These are phyloP conservation scores for Varanus salvator DNA, from an alignment of 2,113 vertebrate species.

Conservation along the genomic window DNA sequence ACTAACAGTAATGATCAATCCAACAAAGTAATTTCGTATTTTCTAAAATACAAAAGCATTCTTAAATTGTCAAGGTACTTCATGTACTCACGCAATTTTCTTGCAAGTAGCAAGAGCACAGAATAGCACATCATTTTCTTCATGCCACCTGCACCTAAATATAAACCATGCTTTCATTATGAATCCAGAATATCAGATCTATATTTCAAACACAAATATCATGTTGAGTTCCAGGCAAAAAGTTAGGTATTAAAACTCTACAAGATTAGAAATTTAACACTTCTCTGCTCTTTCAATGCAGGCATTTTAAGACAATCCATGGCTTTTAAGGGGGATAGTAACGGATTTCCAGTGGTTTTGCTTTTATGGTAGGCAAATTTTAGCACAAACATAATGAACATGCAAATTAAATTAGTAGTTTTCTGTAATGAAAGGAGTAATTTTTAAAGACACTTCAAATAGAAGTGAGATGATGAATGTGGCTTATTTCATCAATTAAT, in stretches of 20 bases:
- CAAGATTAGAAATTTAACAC: neutral
- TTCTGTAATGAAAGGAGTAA: neutral
- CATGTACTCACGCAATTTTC: constrained; percentile 79
- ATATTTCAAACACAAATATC: neutral
- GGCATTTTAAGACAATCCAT: neutral
- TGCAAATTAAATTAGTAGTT: neutral
- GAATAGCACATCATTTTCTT: constrained; percentile 79
- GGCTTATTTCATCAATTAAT: neutral
- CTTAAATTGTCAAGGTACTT: neutral
- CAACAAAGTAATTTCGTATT: neutral
- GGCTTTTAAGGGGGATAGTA: neutral
- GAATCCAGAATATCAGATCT: constrained; percentile 4
- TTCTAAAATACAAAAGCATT: neutral
- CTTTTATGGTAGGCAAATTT: neutral
- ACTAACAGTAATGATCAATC: neutral
- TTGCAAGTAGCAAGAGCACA: constrained; percentile 83
- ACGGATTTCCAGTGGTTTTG: neutral
- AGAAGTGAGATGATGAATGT: neutral
- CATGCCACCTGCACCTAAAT: constrained; percentile 83
- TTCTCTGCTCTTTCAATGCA: neutral
- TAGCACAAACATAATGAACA: neutral
- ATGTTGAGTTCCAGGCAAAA: neutral
- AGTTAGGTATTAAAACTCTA: neutral
- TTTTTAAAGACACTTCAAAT: neutral
- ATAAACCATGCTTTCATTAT: constrained; percentile 30